Conservation (phyloP, 2,113 vertebrate species). For the Festucalex cinctus region DNA sequence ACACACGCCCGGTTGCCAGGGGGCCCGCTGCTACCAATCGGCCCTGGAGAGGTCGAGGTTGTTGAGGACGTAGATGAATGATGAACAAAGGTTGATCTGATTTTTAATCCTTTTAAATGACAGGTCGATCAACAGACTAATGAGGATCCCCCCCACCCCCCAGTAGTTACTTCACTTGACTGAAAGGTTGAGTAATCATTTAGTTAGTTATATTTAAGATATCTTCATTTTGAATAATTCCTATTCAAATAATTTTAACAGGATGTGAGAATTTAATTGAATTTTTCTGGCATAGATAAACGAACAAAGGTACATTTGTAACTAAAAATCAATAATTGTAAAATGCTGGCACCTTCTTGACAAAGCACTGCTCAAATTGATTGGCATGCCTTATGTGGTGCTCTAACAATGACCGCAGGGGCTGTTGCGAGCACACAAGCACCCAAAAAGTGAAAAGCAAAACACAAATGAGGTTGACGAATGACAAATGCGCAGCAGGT, state of each 20-base stretch:
- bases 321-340: too few species aligned
- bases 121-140: not conserved
- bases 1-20: constrained; percentile 44
- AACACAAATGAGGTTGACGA: not conserved
- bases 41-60: constrained; percentile 39
- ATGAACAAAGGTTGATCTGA: constrained; percentile 16
- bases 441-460: constrained; percentile 3
- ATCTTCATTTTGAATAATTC: not conserved
- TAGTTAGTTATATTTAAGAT: not conserved
- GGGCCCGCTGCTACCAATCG: constrained; percentile 29
- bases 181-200: not conserved
- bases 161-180: not conserved
- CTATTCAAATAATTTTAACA: not conserved
- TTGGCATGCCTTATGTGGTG: too few species aligned
- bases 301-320: too few species aligned
- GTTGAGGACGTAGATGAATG: not conserved
- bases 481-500: constrained; percentile 14
- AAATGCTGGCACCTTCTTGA: too few species aligned
- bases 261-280: not conserved
- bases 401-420: too few species aligned
- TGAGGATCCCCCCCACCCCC: too few species aligned
- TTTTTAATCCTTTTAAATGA: constrained; percentile 3
- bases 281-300: too few species aligned
- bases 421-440: not conserved
- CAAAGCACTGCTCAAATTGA: too few species aligned